These are phyloP conservation scores for Epsilonema sp. DNA, from an alignment of 2,888 invertebrate species.

Conservation along the genomic window DNA sequence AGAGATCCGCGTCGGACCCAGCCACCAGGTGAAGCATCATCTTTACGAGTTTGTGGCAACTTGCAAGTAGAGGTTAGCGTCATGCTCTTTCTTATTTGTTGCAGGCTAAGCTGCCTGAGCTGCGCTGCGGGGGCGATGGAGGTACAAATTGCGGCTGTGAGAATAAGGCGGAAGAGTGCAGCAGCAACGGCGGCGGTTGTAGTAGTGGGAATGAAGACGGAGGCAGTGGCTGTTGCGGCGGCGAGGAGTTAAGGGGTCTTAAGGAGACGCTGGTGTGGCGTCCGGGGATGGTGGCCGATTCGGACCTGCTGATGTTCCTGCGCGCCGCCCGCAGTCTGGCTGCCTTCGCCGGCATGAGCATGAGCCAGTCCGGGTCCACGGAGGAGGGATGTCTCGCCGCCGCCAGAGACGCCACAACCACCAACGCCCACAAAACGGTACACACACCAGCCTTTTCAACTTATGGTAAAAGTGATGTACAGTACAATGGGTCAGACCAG, in stretches of 20 bases:
- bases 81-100: too few species aligned
- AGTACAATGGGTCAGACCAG: neutral
- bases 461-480: neutral
- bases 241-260: too few species aligned
- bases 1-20: constrained; percentile 41
- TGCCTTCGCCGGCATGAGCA: constrained; percentile 64
- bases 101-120: constrained; percentile 45
- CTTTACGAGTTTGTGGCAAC: neutral
- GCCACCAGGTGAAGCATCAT: constrained; percentile 35
- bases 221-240: too few species aligned
- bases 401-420: constrained; percentile 86
- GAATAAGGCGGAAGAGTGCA: constrained; percentile 27
- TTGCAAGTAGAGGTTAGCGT: neutral
- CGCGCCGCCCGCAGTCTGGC: constrained; percentile 88
- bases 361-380: constrained; percentile 61
- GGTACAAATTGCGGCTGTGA: constrained; percentile 24
- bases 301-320: constrained; percentile 89
- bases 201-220: neutral
- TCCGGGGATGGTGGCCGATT: constrained; percentile 67
- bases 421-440: constrained; percentile 81
- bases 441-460: too few species aligned
- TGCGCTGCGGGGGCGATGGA: too few species aligned
- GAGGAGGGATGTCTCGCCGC: constrained; percentile 93
- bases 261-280: constrained; percentile 84
- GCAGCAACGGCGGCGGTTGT: constrained; percentile 32